Percentiles rank a stretch among this genome's conserved stretches.
Conservation (phyloP, 1,140 invertebrate genomes). For the Zophobas morio region DNA sequence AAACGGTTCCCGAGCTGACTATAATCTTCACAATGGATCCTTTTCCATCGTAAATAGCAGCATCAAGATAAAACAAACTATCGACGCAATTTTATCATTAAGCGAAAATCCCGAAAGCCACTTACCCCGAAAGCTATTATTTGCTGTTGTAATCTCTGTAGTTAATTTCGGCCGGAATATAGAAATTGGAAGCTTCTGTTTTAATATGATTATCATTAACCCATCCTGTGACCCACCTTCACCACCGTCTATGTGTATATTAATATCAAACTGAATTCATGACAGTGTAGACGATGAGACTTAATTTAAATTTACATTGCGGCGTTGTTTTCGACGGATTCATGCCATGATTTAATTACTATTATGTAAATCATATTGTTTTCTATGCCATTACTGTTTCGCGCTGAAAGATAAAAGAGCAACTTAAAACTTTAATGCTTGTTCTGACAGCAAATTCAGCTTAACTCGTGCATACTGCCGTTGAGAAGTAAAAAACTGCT, state of each 20-base stretch:
- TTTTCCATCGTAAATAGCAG: constrained; percentile 5
- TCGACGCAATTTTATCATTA: constrained; percentile 3
- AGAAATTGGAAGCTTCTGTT: constrained; percentile 9
- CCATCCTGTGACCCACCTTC: not conserved
- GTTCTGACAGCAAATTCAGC: constrained; percentile 1
- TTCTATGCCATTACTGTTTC: not conserved
- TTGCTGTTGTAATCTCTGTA: not conserved
- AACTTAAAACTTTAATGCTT: constrained; percentile 5
- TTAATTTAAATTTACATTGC: constrained; percentile 18
- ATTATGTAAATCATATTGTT: constrained; percentile 10
- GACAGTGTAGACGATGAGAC: not conserved
- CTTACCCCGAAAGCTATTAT: constrained; percentile 9
- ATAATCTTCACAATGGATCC: constrained; percentile 20
- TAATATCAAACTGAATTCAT: not conserved
- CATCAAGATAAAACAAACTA: constrained; percentile 28
- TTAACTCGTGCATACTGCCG: constrained; percentile 17
- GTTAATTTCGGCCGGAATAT: not conserved
- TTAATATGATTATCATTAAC: constrained; percentile 30
- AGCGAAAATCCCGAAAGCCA: constrained; percentile 3
- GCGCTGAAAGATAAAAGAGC: not conserved
- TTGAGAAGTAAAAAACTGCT: not conserved
- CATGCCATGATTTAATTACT: constrained; percentile 4
- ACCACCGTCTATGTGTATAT: constrained; percentile 2
- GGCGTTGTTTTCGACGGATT: not conserved
- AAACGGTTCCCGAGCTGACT: constrained; percentile 26